Evolutionary conservation across 2,888 invertebrate genomes (phyloP).

Genomic region (Hydropsyche betteni): DNA sequence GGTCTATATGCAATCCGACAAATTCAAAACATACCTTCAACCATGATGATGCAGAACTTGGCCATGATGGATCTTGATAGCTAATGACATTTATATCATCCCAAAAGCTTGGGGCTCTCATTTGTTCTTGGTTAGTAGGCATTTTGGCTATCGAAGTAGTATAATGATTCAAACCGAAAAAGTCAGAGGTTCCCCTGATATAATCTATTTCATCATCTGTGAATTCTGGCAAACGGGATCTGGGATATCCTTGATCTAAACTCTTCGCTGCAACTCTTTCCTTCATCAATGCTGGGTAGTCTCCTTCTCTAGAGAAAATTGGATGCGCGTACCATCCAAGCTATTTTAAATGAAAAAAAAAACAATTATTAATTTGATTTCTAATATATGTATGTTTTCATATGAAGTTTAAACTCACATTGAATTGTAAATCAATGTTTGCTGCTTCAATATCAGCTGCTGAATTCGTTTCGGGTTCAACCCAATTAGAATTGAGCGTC

Average conservation of each 20-base stretch:
- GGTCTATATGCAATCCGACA: not conserved
- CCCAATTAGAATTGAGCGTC: slow-evolving; percentile 57
- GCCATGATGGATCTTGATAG: slow-evolving; percentile 26
- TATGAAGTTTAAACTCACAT: slow-evolving; percentile 53
- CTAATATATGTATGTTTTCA: slow-evolving; percentile 38
- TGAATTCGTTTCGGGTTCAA: slow-evolving; percentile 56
- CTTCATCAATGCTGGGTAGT: slow-evolving; percentile 70
- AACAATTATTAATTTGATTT: not conserved
- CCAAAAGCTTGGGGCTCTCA: slow-evolving; percentile 30
- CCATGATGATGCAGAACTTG: slow-evolving; percentile 46
- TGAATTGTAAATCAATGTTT: slow-evolving; percentile 58
- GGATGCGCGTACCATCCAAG: slow-evolving; percentile 69
- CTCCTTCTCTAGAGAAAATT: slow-evolving; percentile 68
- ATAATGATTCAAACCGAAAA: slow-evolving; percentile 77
- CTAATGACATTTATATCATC: slow-evolving; percentile 38
- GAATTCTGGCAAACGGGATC: slow-evolving; percentile 69
- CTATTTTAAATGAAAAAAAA: slow-evolving; percentile 53
- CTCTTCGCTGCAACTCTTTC: slow-evolving; percentile 67
- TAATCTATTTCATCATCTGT: slow-evolving; percentile 68
- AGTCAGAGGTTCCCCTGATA: slow-evolving; percentile 70
- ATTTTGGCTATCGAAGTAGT: slow-evolving; percentile 61
- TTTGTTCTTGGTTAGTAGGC: slow-evolving; percentile 43
- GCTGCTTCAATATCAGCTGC: slow-evolving; percentile 57
- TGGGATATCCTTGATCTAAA: slow-evolving; percentile 64
- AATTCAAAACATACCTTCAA: slow-evolving; percentile 42